A percentile compares a stretch with the other conserved stretches of the same genome.
phyloP scores from a whole-genome alignment of 2,113 vertebrate species.

The Bos indicus region DNA sequence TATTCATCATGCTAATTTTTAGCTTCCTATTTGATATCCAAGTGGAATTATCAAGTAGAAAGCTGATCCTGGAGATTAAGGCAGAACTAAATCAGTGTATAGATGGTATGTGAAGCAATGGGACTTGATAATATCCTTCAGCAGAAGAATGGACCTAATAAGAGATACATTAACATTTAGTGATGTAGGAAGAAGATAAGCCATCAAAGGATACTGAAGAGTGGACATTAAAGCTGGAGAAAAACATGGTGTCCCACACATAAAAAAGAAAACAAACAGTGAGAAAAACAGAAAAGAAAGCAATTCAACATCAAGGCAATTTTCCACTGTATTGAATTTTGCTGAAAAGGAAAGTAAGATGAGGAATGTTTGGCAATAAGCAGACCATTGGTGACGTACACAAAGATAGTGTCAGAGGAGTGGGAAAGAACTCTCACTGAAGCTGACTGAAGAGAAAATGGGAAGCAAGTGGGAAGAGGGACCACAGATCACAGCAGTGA shows the following conservation, averaged over 20 bases:
- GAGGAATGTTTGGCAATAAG: background rate
- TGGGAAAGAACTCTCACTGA: background rate
- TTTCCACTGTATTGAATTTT: background rate
- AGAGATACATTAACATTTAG: background rate
- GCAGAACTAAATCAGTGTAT: background rate
- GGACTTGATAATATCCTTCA: background rate
- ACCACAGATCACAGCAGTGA: background rate
- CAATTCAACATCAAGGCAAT: background rate
- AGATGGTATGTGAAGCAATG: background rate
- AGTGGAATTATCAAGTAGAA: background rate
- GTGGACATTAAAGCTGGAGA: background rate
- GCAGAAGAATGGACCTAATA: background rate
- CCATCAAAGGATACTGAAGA: background rate
- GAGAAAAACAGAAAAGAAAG: background rate
- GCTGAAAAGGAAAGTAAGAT: background rate
- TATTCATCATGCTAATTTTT: background rate
- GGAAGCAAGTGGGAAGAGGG: too few relatives aligned
- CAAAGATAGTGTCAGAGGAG: background rate
- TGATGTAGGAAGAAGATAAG: background rate
- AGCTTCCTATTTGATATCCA: background rate
- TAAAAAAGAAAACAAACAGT: background rate
- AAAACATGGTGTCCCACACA: background rate
- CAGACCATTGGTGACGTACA: background rate
- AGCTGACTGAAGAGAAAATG: background rate
- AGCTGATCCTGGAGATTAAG: background rate